Percentiles rank a stretch among this genome's conserved stretches.
Evolutionary conservation across 2,888 invertebrate genomes (phyloP).

Genomic region (Scaptomyza reducta): DNA sequence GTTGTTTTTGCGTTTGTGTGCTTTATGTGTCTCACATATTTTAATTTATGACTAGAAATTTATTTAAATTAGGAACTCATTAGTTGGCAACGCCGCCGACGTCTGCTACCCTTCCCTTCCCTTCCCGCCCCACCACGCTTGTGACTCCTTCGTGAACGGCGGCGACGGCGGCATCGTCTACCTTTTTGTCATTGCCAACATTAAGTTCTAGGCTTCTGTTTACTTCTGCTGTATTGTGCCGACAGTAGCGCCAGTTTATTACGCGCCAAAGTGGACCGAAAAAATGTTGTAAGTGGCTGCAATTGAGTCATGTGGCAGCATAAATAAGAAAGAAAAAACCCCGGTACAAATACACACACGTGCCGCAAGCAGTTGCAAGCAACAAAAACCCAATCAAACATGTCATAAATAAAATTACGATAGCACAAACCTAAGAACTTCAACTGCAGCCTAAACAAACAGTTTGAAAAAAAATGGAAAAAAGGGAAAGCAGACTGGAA

Average conservation of each 20-base stretch:
- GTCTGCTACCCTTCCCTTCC: constrained; percentile 14
- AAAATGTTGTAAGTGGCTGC: constrained; percentile 71
- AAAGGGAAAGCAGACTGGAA: constrained; percentile 25
- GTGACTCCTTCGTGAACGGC: neutral
- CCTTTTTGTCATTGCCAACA: constrained; percentile 12
- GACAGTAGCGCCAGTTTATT: constrained; percentile 61
- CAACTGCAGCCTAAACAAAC: constrained; percentile 69
- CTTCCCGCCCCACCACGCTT: neutral
- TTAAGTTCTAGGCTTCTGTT: constrained; percentile 27
- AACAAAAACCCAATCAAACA: constrained; percentile 73
- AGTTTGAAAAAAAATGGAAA: constrained; percentile 42
- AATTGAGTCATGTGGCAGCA: constrained; percentile 75
- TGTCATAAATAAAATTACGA: constrained; percentile 78
- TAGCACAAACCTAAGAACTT: constrained; percentile 46
- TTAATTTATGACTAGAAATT: constrained; percentile 78
- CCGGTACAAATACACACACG: too few species aligned
- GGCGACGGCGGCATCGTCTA: too few species aligned
- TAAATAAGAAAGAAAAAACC: constrained; percentile 50
- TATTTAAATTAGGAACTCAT: constrained; percentile 81
- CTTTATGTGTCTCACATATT: constrained; percentile 68
- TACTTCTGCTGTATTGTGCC: constrained; percentile 47
- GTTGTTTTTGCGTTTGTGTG: constrained; percentile 34
- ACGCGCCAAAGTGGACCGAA: constrained; percentile 65
- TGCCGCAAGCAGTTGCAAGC: constrained; percentile 22
- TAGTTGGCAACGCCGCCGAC: constrained; percentile 64